Base-by-base conservation (phyloP, 2,888 invertebrate genomes). In the Ganaspis brasiliensis region DNA sequence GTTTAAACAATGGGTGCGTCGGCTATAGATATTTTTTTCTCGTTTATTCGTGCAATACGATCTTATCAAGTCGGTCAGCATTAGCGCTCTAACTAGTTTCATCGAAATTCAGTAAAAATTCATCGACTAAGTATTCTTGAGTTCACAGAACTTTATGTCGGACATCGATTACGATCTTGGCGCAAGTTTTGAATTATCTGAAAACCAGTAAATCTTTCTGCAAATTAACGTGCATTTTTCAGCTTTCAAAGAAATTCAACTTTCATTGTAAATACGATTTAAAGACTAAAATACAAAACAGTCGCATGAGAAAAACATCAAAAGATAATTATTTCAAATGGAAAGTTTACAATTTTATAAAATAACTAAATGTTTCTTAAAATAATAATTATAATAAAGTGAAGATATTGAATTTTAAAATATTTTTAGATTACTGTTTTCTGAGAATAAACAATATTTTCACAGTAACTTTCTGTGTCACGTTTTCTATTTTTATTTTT, bases 141-240 rank as follows among this genome's bases (percentile, higher is more conserved):
- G 63, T 63, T 63, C 67, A 67, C 40, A 21, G 45, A 67, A 45
- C 67, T 67, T 45, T 24, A 67, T 45, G 45, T 67, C 21, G n/a
- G 16, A 16, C 67, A 67, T 67, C 24, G n/a, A 67, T 45, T 16
- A 19, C 16, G 24, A 45, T 67, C 45, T 10, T 45, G 2, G 24
- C 14, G 21, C 14, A 45, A 67, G 3, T 67, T 67, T 63, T 4
- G 24, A 45, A 67, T 45, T 10, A 67, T 67, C 67, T 67, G 67
- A 8, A 45, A 67, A 45, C 9, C n/a, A 67, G 14, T 16, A 67
- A 16, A 26, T 67, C 24, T 12, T 26, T 16, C 12, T 26, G 21
- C 9, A 14, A 8, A 8, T 31, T 31, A 31, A 31, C 31, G 6
- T 6, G 31, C 6, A 2, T 31, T 40, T 45, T 40, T 24, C 40